Evolutionary conservation across 1,140 invertebrate genomes (phyloP).

Genomic region (Stegodyphus mimosarum): DNA sequence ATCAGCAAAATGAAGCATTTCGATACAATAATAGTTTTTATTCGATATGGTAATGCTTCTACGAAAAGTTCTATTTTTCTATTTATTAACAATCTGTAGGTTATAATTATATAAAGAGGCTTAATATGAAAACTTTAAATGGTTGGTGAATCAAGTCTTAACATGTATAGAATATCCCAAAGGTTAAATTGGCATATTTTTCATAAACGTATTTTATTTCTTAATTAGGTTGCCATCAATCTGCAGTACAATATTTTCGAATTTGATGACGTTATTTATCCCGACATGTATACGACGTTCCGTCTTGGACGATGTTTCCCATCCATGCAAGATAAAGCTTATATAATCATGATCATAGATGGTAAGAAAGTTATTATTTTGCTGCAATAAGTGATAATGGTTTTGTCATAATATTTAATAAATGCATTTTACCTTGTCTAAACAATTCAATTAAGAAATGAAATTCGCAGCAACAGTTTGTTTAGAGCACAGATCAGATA

Average conservation of each 20-base stretch:
- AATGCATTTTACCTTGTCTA: too few relatives aligned
- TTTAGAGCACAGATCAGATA: too few relatives aligned
- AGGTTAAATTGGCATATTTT: neutral
- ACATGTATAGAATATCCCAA: neutral
- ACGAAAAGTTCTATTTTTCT: too few relatives aligned
- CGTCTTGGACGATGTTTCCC: constrained; percentile 26
- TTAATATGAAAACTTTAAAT: neutral
- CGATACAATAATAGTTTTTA: too few relatives aligned
- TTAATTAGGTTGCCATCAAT: neutral
- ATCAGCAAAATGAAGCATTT: too few relatives aligned
- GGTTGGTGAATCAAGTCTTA: neutral
- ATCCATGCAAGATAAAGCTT: constrained; percentile 10
- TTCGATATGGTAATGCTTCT: too few relatives aligned
- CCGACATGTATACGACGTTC: constrained; percentile 19
- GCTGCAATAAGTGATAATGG: too few relatives aligned
- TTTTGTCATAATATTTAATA: too few relatives aligned
- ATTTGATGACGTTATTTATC: constrained; percentile 26
- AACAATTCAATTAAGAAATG: too few relatives aligned
- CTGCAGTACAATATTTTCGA: constrained; percentile 41
- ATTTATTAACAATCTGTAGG: too few relatives aligned
- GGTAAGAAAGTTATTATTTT: constrained; percentile 1
- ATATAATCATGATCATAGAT: constrained; percentile 14
- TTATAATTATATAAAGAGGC: too few relatives aligned
- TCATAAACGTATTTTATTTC: neutral
- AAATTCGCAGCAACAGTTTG: neutral